These are phyloP conservation scores for Agrilus cyanescens DNA, from an alignment of 2,888 invertebrate genomes.

Conservation along the genomic window DNA sequence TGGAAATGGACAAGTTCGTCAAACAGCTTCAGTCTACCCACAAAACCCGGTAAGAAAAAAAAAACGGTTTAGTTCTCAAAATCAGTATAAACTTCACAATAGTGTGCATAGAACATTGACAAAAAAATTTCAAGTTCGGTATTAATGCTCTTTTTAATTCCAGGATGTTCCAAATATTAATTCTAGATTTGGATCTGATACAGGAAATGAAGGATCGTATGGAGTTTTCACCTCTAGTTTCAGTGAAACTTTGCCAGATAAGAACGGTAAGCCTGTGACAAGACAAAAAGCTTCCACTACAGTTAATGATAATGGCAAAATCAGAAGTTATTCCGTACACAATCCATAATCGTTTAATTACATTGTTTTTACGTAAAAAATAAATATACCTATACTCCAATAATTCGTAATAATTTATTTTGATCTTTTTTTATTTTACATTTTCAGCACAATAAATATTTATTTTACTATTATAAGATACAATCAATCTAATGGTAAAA, in stretches of 20 bases:
- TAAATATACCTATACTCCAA: constrained; percentile 3
- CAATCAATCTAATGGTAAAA: constrained; percentile 1
- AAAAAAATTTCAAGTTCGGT: no score
- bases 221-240: constrained; percentile 55
- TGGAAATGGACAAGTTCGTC: constrained; percentile 43
- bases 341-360: constrained; percentile 25
- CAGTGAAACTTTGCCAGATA: constrained; percentile 40
- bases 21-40: constrained; percentile 47
- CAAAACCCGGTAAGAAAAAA: constrained; percentile 43
- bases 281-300: constrained; percentile 50
- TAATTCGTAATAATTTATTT: constrained; percentile 9
- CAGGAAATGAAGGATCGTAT: constrained; percentile 24
- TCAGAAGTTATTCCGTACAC: constrained; percentile 48
- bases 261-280: constrained; percentile 45
- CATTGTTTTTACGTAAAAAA: constrained; percentile 3
- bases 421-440: background rate
- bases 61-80: constrained; percentile 2
- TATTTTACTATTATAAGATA: background rate
- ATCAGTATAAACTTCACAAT: no score
- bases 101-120: no score
- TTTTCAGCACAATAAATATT: background rate
- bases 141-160: constrained; percentile 18
- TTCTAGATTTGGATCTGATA: constrained; percentile 28
- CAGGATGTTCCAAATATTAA: constrained; percentile 41
- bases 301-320: constrained; percentile 62